These are phyloP conservation scores for Semicossyphus pulcher DNA, from an alignment of 2,113 vertebrate genomes.

Conservation along the genomic window DNA sequence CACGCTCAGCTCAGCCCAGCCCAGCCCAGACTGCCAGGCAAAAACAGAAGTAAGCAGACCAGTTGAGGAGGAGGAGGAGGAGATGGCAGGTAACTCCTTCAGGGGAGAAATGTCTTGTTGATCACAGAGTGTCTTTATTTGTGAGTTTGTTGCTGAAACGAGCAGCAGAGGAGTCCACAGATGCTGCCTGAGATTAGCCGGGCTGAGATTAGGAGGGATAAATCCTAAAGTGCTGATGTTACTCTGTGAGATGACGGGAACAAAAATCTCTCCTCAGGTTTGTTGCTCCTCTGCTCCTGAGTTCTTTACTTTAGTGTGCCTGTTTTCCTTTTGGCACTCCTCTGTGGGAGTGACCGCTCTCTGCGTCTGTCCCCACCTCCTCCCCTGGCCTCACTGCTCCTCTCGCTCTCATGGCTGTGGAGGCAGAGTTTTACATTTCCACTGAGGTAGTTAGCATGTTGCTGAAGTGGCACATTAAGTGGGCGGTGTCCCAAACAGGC, in stretches of 20 bases:
- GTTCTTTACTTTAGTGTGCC: constrained; percentile 1
- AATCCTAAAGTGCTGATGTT: constrained; percentile 35
- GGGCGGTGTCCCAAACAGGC: constrained; percentile 27
- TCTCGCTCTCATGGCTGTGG: constrained; percentile 60
- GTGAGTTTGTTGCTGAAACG: constrained; percentile 17
- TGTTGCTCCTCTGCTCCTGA: neutral
- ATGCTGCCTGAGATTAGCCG: constrained; percentile 23
- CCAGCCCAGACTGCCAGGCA: constrained; percentile 5
- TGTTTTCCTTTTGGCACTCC: constrained; percentile 24
- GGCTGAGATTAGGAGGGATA: constrained; percentile 33
- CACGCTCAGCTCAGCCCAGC: constrained; percentile 14
- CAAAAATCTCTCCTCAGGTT: neutral
- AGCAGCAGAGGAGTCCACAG: constrained; percentile 5
- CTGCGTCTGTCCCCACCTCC: constrained; percentile 44
- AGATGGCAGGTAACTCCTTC: constrained; percentile 2
- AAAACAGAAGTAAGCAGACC: constrained; percentile 8
- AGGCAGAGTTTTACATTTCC: constrained; percentile 55
- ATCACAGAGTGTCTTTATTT: neutral
- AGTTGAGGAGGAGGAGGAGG: constrained; percentile 7
- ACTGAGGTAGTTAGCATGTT: constrained; percentile 44
- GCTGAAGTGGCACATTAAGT: constrained; percentile 33
- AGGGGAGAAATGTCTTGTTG: neutral
- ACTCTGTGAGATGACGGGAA: constrained; percentile 1
- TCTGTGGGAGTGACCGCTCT: constrained; percentile 54
- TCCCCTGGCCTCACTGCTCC: constrained; percentile 47